A percentile compares a stretch with the other conserved stretches of the same genome.
Evolutionary conservation across 2,888 invertebrate genomes (phyloP).

Genomic region (Zootermopsis nevadensis): DNA sequence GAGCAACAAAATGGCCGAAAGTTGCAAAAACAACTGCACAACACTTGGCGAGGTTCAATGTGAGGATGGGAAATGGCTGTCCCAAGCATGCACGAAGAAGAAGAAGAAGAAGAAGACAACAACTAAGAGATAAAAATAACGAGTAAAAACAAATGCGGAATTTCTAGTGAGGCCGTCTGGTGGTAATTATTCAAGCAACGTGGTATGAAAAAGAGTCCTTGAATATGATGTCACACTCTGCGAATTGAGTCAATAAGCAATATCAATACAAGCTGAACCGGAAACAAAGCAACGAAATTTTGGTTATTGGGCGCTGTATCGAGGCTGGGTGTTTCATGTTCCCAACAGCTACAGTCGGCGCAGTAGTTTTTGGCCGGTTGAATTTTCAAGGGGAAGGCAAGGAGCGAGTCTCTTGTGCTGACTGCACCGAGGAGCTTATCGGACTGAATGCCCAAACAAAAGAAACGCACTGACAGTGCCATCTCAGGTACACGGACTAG

Average conservation of each 20-base stretch:
- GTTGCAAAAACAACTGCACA: neutral
- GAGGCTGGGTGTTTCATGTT: no score
- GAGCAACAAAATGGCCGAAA: slow-evolving; percentile 5
- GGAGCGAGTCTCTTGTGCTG: no score
- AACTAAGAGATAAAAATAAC: no score
- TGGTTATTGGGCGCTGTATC: no score
- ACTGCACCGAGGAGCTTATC: no score
- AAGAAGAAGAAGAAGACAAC: neutral
- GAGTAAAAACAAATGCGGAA: neutral
- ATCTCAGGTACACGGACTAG: no score
- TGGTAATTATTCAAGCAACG: neutral
- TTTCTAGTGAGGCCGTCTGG: neutral
- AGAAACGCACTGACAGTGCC: no score
- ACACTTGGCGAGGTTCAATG: neutral
- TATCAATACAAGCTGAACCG: neutral
- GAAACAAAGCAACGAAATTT: neutral
- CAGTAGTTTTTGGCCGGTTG: no score
- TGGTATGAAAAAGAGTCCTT: neutral
- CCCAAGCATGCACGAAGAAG: slow-evolving; percentile 3
- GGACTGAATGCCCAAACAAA: no score
- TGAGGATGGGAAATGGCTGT: neutral
- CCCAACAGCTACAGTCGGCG: no score
- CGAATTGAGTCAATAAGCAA: neutral
- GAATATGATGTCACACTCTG: neutral
- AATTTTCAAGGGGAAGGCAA: no score